Percentiles rank a stretch among this genome's conserved stretches.
Conservation (phyloP, 2,888 invertebrate genomes). For the Anthophora plumipes region DNA sequence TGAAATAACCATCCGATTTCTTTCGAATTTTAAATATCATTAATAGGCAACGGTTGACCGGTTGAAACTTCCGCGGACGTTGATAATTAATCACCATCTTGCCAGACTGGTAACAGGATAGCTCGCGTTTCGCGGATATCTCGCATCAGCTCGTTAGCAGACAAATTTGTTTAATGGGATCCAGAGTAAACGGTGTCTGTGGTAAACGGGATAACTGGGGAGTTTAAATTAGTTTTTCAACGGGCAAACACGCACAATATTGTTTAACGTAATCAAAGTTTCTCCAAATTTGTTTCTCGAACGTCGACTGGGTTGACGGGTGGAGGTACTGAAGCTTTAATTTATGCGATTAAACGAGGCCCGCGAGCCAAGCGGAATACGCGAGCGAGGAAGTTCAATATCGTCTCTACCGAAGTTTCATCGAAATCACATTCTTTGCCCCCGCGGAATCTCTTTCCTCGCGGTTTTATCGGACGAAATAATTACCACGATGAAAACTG, state of each 20-base stretch:
- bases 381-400: constrained; percentile 38
- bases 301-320: constrained; percentile 2
- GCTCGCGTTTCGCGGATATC: neutral
- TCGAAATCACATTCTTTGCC: constrained; percentile 5
- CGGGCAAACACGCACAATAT: constrained; percentile 53
- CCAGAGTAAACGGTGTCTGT: constrained; percentile 27
- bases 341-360: constrained; percentile 56
- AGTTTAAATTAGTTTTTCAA: constrained; percentile 59
- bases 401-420: constrained; percentile 28
- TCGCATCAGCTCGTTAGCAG: constrained; percentile 27
- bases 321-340: constrained; percentile 16
- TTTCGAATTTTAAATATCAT: too few species aligned
- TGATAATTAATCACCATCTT: neutral
- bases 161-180: constrained; percentile 39
- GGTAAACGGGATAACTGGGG: constrained; percentile 5
- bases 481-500: constrained; percentile 1
- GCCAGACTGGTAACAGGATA: neutral
- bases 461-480: constrained; percentile 22
- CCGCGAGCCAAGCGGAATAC: neutral
- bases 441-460: neutral
- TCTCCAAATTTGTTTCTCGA: constrained; percentile 46
- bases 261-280: constrained; percentile 58
- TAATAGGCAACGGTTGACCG: too few species aligned
- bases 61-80: neutral
- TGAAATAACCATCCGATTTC: too few species aligned